Conservation (phyloP, 2,888 invertebrate species). For the Seladonia tumulorum region DNA sequence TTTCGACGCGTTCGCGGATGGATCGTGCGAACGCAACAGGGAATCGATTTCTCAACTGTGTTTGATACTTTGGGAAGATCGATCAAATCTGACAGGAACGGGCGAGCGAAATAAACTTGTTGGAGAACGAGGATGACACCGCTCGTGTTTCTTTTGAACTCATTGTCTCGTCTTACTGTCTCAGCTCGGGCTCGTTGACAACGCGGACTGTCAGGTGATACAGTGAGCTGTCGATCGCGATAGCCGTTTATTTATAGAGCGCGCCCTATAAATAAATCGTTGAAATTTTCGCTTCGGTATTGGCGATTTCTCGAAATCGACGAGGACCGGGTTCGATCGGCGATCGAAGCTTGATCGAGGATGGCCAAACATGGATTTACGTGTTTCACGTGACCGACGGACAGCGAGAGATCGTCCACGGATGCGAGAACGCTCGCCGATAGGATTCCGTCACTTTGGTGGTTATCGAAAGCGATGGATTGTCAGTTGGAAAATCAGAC, state of each 20-base stretch:
- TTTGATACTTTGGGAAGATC: not conserved
- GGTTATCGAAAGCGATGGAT: slow-evolving; percentile 75
- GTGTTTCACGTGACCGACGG: slow-evolving; percentile 37
- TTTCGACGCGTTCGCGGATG: not conserved
- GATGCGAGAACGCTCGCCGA: slow-evolving; percentile 68
- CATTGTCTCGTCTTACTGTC: not conserved
- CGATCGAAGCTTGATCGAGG: not conserved
- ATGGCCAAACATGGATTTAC: not conserved
- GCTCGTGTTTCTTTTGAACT: not conserved
- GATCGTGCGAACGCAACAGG: not conserved
- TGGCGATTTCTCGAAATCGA: not conserved
- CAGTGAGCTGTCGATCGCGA: not conserved
- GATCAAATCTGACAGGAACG: not conserved
- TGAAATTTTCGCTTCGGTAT: not conserved
- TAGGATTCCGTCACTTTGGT: slow-evolving; percentile 70
- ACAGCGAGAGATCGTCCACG: slow-evolving; percentile 12
- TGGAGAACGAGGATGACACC: too few relatives aligned
- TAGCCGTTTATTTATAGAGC: slow-evolving; percentile 2
- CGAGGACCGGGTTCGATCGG: not conserved
- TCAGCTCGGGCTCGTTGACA: not conserved
- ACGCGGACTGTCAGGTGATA: not conserved
- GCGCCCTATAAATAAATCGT: slow-evolving; percentile 19
- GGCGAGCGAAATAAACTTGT: not conserved
- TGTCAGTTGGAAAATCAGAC: slow-evolving; percentile 80
- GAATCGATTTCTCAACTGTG: not conserved